A percentile compares a stretch with the other conserved stretches of the same genome.
Conservation (phyloP, 2,888 invertebrate species). For the Caenorhabditis imperialis region DNA sequence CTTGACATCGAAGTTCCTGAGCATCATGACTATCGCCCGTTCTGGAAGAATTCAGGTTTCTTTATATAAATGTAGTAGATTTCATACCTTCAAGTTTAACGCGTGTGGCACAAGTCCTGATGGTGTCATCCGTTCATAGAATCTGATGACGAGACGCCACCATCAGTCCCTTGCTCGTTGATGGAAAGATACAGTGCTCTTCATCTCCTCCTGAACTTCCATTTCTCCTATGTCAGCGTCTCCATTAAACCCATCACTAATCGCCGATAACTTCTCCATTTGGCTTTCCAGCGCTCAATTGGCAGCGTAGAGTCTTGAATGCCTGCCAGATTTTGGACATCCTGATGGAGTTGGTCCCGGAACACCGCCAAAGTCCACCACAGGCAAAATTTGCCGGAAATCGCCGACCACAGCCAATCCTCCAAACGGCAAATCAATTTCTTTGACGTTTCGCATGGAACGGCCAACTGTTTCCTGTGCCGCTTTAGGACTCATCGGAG, state of each 20-base stretch:
- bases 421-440: constrained; percentile 36
- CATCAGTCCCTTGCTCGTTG: neutral
- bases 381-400: constrained; percentile 46
- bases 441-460: constrained; percentile 29
- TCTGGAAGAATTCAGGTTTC: too few relatives aligned
- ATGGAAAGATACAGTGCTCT: neutral
- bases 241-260: constrained; percentile 27
- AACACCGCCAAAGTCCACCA: constrained; percentile 17
- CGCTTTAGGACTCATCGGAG: constrained; percentile 34
- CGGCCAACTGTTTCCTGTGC: constrained; percentile 28
- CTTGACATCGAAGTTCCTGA: constrained; percentile 16
- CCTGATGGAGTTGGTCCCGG: constrained; percentile 28
- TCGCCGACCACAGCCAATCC: constrained; percentile 46
- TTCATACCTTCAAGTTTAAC: constrained; percentile 6
- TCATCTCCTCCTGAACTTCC: constrained; percentile 2
- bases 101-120: constrained; percentile 31
- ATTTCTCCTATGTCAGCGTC: constrained; percentile 7
- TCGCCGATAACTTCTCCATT: constrained; percentile 25
- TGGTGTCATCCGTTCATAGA: constrained; percentile 9
- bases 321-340: constrained; percentile 8
- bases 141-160: neutral
- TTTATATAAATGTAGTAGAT: too few relatives aligned
- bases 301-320: constrained; percentile 8
- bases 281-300: neutral
- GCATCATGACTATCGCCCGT: constrained; percentile 12